Base-by-base conservation (phyloP, 2,888 invertebrate genomes). In the Hybos culiciformis region DNA sequence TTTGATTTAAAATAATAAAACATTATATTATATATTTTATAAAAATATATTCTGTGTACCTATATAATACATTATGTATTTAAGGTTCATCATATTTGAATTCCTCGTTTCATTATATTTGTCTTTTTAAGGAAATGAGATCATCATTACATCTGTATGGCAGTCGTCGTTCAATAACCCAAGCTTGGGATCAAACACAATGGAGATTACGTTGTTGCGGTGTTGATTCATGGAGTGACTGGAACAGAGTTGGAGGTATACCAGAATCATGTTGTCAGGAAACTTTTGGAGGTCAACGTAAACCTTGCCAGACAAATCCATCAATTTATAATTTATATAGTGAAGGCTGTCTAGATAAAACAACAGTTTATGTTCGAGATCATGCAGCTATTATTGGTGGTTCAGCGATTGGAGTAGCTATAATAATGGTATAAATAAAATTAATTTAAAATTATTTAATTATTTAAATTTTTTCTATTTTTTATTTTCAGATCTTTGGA, bases 141-240 rank as follows among this genome's bases (percentile, higher is more conserved):
- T 78, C 80, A 15, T 75, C 86, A 3, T 74, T 88, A 54, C 76
- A 78, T 7, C 72, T 76, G 49, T 88, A 88, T 61, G 80, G 81
- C 37, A 73, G 72, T 15, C 73, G 75, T 47, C 72, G 73, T 37
- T 74, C 79, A 47, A 77, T 84, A 45, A 83, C 82, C 2, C 73
- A 76, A 44, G 81, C 91, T 1, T 93, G 92, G 92, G 88, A 92
- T 60, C 77, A 80, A 48, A 85, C 90, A 1, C 93, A 94, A 63
- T 75, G 76, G 23, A 72, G 83, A 68, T 69, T 90, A 39, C 76
- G 83, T 57, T 92, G 92, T 63, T 92, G 92, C 57, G 88, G 90
- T 12, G 83, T 87, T 15, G 72, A 73, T 44, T 75, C 75, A 49
- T 82, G 78, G 62, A 72, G 72, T 50, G 84, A 87, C 61, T 90